Evolutionary conservation across 2,797 vertebrate genomes (phyloP).

Genomic region (Lates japonicus): DNA sequence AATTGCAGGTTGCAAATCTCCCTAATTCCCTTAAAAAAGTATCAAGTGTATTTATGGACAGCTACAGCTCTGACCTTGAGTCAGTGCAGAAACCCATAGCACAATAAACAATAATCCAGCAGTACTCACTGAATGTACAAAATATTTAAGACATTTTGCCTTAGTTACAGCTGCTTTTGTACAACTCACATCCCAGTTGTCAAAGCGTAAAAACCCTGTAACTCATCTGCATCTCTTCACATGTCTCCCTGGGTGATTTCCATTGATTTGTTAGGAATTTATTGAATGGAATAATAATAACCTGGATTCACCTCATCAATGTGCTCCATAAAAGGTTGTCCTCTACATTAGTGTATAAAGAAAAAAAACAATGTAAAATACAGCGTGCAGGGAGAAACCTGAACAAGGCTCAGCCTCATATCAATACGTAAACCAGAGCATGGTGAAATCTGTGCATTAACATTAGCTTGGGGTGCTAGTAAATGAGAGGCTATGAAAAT

Average conservation of each 20-base stretch:
- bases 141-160: neutral
- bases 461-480: slow-evolving; percentile 56
- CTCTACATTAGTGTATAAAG: neutral
- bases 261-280: neutral
- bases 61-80: neutral
- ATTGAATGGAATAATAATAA: neutral
- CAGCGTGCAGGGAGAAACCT: slow-evolving; percentile 19
- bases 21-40: neutral
- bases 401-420: slow-evolving; percentile 25
- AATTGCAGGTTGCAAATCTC: neutral
- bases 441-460: slow-evolving; percentile 49
- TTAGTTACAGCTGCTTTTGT: neutral
- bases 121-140: neutral
- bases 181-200: neutral
- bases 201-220: neutral
- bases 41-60: too few relatives aligned
- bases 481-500: slow-evolving; percentile 63
- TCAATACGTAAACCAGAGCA: slow-evolving; percentile 33
- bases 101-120: neutral
- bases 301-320: neutral
- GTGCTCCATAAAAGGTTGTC: neutral
- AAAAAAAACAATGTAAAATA: slow-evolving; percentile 3
- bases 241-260: neutral
- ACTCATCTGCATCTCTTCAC: neutral
- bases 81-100: neutral